Evolutionary conservation across 2,797 vertebrate genomes (phyloP), one percentile per base, ranked within the genome.

Genomic region (Macroramphosus scolopax): DNA sequence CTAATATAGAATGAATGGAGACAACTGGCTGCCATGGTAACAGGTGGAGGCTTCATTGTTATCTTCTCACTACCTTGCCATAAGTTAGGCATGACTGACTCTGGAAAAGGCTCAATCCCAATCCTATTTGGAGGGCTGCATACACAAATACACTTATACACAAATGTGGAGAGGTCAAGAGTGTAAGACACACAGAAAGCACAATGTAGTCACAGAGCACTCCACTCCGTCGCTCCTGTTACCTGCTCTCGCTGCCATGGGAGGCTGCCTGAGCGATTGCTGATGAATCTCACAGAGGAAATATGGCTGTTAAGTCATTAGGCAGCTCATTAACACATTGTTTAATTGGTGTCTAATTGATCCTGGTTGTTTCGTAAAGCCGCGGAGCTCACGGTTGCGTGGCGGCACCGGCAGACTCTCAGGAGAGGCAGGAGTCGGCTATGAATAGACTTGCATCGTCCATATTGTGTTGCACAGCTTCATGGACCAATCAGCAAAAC

Each of bases 261-360:
- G 54, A 71, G 46, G 29, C 47, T 30, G 62, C 25, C 54, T 32
- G 40, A 55, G 58, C 42, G 36, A 35, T 25, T 63, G 57, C 46
- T 49, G 49, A 44, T 43, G 65, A 66, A 51, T 41, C 64, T 72
- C 57, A 68, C 60, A 58, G 64, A 63, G 72, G 63, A 69, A 74
- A 71, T 63, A 50, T 57, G 43, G 38, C 65, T 78, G 74, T 80
- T 69, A 77, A 79, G 71, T 81, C 80, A 75, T 87, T 78, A 85
- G 68, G 75, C 65, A 64, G 63, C 65, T 85, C 76, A 77, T 83
- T 82, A 79, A 68, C 77, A 82, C 48, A 1, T 72, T 72, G 57
- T 67, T 75, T 82, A 86, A 88, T 80, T 84, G 78, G 77, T 74
- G 79, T 80, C 77, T 86, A 86, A 87, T 81, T 87, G 77, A 87